Evolutionary conservation across 2,797 vertebrate species (phyloP), one percentile per base, ranked within the genome.

Genomic region (Spinus pinus): DNA sequence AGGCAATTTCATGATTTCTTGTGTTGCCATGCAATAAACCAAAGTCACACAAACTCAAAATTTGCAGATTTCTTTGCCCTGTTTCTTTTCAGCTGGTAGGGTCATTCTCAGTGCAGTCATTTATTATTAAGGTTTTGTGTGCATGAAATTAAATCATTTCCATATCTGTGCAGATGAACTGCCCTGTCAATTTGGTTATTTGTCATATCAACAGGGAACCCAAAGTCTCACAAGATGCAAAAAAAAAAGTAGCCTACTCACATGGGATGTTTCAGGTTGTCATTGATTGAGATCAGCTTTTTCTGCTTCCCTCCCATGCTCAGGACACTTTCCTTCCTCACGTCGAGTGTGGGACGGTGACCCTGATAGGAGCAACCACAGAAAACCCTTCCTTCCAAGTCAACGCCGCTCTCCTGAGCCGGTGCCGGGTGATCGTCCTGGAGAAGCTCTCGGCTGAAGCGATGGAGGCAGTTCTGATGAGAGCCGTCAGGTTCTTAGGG

Each of bases 371-470:
- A 57, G 99, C 99, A 0, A 99, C 99, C 94, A 99, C 99, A 1
- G 99, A 99, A 97, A 99, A 99, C 95, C 99, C 99, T 47, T 99
- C 99, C 81, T 99, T 99, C 97, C 99, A 99, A 98, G 99, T 99
- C 89, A 99, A 99, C 2, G 98, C 98, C 0, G 99, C 99, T 35
- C 98, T 99, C 72, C 97, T 99, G 93, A 99, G 99, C 97, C 98
- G 99, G 6, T 99, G 99, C 95, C 98, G 98, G 31, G 99, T 99
- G 94, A 98, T 99, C 25, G 99, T 99, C 69, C 98, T 99, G 86
- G 99, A 99, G 97, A 99, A 98, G 95, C 98, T 99, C 64, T 99
- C 98, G 0, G 98, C 98, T 46, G 98, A 99, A 86, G 99, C 99
- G 0, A 98, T 99, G 99, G 97, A 98, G 88, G 92, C 96, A 1